These are phyloP conservation scores for Phania funesta DNA, from an alignment of 2,888 invertebrate genomes.

Conservation along the genomic window DNA sequence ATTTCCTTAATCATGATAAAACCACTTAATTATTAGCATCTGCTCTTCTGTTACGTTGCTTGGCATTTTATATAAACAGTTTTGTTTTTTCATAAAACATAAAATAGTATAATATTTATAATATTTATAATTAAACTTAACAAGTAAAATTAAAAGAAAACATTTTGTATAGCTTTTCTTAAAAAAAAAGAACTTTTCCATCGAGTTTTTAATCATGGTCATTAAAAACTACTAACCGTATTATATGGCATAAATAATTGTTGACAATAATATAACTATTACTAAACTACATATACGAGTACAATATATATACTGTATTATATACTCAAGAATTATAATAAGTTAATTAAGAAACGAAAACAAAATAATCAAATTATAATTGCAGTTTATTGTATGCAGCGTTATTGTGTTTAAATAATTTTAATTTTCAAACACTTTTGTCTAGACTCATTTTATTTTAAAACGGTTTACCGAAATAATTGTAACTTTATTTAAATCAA, in stretches of 20 bases:
- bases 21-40: slow-evolving; percentile 5
- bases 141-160: neutral
- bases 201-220: slow-evolving; percentile 15
- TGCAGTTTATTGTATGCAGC: slow-evolving; percentile 11
- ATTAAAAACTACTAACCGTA: slow-evolving; percentile 51
- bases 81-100: too few species aligned
- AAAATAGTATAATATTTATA: too few species aligned
- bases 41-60: slow-evolving; percentile 22
- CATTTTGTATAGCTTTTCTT: slow-evolving; percentile 30
- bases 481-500: slow-evolving; percentile 40
- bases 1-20: neutral
- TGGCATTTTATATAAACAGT: slow-evolving; percentile 21
- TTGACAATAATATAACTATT: slow-evolving; percentile 68
- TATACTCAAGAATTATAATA: slow-evolving; percentile 48
- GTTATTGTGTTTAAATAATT: slow-evolving; percentile 2
- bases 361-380: neutral
- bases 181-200: neutral
- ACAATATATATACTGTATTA: slow-evolving; percentile 50
- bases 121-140: slow-evolving; percentile 3
- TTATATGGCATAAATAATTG: slow-evolving; percentile 62
- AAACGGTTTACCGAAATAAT: slow-evolving; percentile 22
- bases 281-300: slow-evolving; percentile 18
- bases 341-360: slow-evolving; percentile 21
- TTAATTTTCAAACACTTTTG: neutral
- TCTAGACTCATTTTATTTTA: slow-evolving; percentile 2